phyloP scores from a whole-genome alignment of 2,797 vertebrate species.

The Dendrocincla fuliginosa region DNA sequence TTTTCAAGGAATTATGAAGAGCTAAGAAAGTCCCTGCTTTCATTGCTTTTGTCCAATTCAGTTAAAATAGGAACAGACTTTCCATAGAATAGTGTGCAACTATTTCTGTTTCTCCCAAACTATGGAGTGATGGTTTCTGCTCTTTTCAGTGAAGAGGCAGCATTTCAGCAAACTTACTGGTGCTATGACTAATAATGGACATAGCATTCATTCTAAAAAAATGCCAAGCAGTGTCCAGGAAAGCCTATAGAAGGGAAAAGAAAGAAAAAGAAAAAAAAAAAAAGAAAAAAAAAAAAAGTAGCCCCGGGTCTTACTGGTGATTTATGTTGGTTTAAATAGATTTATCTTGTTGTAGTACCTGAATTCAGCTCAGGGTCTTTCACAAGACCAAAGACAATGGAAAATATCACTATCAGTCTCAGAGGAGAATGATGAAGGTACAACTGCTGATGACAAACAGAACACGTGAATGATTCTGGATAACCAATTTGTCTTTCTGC shows the following conservation, averaged over 20 bases:
- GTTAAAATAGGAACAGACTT: neutral
- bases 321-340: slow-evolving; percentile 1
- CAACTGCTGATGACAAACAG: neutral
- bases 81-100: neutral
- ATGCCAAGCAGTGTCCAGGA: neutral
- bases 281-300: neutral
- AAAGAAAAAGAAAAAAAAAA: neutral
- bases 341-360: neutral
- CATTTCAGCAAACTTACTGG: neutral
- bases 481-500: slow-evolving; percentile 17
- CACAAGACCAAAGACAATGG: neutral
- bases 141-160: neutral
- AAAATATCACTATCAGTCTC: slow-evolving; percentile 6
- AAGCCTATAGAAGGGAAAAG: neutral
- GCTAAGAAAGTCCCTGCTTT: neutral
- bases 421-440: slow-evolving; percentile 3
- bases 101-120: neutral
- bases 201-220: neutral
- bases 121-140: neutral
- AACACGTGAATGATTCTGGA: neutral
- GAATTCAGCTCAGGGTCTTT: neutral
- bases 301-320: neutral
- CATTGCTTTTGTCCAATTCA: neutral
- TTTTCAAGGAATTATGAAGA: neutral
- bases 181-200: neutral